These are phyloP conservation scores for Cydia pomonella DNA, from an alignment of 1,140 invertebrate genomes.

Conservation along the genomic window DNA sequence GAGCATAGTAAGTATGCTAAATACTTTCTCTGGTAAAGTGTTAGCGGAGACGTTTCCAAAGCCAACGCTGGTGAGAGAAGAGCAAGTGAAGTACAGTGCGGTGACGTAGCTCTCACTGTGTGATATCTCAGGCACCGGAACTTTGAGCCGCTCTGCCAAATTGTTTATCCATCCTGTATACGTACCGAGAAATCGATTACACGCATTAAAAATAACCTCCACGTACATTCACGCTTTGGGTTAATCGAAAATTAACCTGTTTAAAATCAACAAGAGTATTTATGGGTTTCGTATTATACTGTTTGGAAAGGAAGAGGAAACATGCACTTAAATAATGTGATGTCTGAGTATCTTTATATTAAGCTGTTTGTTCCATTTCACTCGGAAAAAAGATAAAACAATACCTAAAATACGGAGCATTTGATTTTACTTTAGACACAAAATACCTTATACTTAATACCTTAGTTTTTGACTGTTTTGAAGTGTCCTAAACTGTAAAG, in stretches of 20 bases:
- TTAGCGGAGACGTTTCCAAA: conserved; percentile 99
- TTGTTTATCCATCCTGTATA: conserved; percentile 94
- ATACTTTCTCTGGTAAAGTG: conserved; percentile 96
- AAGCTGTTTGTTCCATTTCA: too few relatives aligned
- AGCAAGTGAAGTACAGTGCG: conserved; percentile 98
- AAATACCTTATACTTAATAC: too few relatives aligned
- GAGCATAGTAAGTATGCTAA: conserved; percentile 96
- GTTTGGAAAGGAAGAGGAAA: neutral
- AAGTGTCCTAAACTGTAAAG: too few relatives aligned
- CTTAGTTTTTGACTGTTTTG: too few relatives aligned
- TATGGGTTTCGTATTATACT: neutral
- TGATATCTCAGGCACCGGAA: conserved; percentile 88
- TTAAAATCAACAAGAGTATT: neutral
- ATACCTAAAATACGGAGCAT: too few relatives aligned
- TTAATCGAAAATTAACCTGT: conserved; percentile 21
- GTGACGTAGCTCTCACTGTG: conserved; percentile 96
- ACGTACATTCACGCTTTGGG: conserved; percentile 1
- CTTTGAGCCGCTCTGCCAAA: conserved; percentile 90
- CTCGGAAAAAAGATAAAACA: too few relatives aligned
- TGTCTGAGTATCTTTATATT: too few relatives aligned
- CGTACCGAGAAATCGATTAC: conserved; percentile 11
- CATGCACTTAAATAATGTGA: too few relatives aligned
- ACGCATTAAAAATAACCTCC: conserved; percentile 24
- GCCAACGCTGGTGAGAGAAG: conserved; percentile 97
- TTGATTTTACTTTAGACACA: too few relatives aligned